Conservation (phyloP, 1,140 invertebrate genomes). For the Protaetia brevitarsis region DNA sequence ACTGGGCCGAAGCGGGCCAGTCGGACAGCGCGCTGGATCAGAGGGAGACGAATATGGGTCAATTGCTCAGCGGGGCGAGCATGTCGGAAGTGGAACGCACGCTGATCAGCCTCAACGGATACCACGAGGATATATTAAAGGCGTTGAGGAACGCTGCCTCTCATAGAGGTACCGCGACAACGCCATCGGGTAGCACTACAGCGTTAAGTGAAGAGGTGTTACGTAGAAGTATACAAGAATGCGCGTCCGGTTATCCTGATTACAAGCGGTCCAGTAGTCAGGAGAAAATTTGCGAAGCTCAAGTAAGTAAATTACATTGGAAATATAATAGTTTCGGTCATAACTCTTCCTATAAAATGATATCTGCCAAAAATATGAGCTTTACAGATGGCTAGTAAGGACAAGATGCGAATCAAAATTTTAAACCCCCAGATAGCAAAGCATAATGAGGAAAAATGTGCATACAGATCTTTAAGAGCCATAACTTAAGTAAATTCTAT, state of each 20-base stretch:
- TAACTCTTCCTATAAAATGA: no score
- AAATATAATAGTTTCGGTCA: no score
- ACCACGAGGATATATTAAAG: constrained; percentile 88
- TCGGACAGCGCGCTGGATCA: constrained; percentile 68
- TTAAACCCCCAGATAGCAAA: no score
- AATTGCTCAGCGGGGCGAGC: constrained; percentile 51
- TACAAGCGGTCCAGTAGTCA: constrained; percentile 62
- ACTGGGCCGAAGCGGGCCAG: constrained; percentile 68
- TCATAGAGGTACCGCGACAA: constrained; percentile 60
- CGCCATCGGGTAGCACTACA: constrained; percentile 58
- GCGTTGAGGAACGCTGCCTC: constrained; percentile 77
- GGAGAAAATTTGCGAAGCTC: constrained; percentile 64
- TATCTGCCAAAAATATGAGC: no score
- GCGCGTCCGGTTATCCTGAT: constrained; percentile 54
- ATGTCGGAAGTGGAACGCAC: constrained; percentile 77
- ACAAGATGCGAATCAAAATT: no score
- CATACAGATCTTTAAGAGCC: no score
- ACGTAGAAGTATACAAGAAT: constrained; percentile 65
- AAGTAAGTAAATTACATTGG: constrained; percentile 33
- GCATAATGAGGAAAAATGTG: no score
- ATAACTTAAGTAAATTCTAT: no score
- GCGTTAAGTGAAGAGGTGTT: constrained; percentile 61
- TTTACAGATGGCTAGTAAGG: no score
- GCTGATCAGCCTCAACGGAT: constrained; percentile 82
- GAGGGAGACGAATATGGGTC: constrained; percentile 61